phyloP scores from a whole-genome alignment of 2,888 invertebrate species.

The Xestia c-nigrum region DNA sequence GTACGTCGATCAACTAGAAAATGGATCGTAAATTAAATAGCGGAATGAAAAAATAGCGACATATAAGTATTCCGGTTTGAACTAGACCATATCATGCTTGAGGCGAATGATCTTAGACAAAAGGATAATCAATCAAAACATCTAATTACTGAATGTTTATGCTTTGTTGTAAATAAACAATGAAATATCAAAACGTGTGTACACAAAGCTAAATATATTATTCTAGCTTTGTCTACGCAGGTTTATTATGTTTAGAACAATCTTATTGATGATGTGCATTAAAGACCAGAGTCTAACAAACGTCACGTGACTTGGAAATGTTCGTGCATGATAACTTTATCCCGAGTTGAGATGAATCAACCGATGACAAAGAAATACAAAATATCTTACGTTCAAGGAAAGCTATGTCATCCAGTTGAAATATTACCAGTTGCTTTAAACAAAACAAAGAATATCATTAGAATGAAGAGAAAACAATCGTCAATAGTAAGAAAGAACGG shows the following conservation, averaged over 20 bases:
- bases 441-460: background rate
- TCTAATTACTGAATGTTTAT: background rate
- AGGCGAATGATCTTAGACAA: slow-evolving; percentile 4
- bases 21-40: background rate
- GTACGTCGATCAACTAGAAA: background rate
- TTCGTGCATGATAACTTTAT: background rate
- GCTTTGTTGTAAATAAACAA: background rate
- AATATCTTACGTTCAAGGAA: background rate
- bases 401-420: background rate
- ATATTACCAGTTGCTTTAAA: background rate
- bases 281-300: background rate
- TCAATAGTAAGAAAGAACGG: background rate
- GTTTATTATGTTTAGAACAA: too few relatives aligned
- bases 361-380: background rate
- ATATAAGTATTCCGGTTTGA: background rate
- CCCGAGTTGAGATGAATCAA: background rate
- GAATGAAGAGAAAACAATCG: slow-evolving; percentile 19
- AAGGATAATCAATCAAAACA: background rate
- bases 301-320: background rate
- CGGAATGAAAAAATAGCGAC: background rate
- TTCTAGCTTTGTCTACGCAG: too few relatives aligned
- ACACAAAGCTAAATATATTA: background rate
- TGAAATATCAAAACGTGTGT: background rate
- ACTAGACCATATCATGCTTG: background rate
- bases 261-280: background rate